Percentiles rank a stretch among this genome's conserved stretches.
phyloP scores from a whole-genome alignment of 2,888 invertebrate genomes.

The Ganaspis brasiliensis region DNA sequence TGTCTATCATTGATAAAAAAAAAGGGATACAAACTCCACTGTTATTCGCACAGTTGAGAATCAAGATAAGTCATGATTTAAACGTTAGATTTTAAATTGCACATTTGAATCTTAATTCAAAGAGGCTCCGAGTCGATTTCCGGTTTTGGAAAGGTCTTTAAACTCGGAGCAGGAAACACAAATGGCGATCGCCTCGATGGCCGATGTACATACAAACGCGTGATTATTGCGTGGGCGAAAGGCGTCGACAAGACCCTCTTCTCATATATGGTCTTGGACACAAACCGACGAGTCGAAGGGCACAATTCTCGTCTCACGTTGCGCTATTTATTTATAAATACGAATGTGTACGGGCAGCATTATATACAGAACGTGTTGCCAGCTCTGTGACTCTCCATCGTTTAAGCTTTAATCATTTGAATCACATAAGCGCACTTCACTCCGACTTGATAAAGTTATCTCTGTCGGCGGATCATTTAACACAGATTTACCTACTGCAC shows the following conservation, averaged over 20 bases:
- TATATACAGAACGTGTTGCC: constrained; percentile 3
- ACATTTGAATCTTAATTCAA: constrained; percentile 23
- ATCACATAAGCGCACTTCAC: not conserved
- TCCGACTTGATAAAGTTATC: constrained; percentile 20
- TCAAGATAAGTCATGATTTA: constrained; percentile 4
- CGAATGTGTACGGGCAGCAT: not conserved
- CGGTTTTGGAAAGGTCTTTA: constrained; percentile 38
- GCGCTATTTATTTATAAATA: constrained; percentile 28
- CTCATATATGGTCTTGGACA: constrained; percentile 66
- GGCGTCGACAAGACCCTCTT: constrained; percentile 60
- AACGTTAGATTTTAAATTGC: constrained; percentile 13
- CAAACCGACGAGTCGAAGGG: constrained; percentile 59
- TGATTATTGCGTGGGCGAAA: constrained; percentile 63
- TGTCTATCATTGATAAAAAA: too few species aligned
- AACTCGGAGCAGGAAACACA: constrained; percentile 35
- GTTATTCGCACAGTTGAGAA: not conserved
- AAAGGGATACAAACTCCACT: too few species aligned
- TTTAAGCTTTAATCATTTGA: constrained; percentile 31
- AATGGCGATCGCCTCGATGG: constrained; percentile 32
- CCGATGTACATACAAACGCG: constrained; percentile 47
- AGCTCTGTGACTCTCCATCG: constrained; percentile 1
- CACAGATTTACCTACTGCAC: constrained; percentile 12
- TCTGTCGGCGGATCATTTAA: constrained; percentile 6
- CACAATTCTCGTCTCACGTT: constrained; percentile 37
- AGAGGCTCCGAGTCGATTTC: constrained; percentile 12